A percentile compares a stretch with the other conserved stretches of the same genome.
phyloP scores from a whole-genome alignment of 2,797 vertebrate species.

The Zenarchopterus dispar region DNA sequence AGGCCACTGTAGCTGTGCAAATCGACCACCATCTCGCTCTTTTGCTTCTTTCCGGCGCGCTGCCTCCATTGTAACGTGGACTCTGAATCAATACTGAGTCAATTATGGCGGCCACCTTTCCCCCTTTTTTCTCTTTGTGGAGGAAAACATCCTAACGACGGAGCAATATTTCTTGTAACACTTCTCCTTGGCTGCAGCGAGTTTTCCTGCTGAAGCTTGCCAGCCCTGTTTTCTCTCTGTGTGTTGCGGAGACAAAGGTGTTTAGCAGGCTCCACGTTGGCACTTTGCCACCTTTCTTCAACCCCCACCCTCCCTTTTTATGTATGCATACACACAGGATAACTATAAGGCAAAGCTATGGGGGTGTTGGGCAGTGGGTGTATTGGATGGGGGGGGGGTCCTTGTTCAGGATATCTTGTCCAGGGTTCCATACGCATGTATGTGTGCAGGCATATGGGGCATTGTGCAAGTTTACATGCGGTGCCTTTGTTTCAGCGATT shows the following conservation, averaged over 20 bases:
- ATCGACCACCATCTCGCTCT: constrained; percentile 63
- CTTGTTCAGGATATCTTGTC: constrained; percentile 59
- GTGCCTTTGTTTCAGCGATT: constrained; percentile 69
- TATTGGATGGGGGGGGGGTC: constrained; percentile 21
- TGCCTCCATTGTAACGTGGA: constrained; percentile 62
- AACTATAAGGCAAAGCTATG: constrained; percentile 71
- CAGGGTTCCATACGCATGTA: constrained; percentile 41
- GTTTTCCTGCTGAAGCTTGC: constrained; percentile 63
- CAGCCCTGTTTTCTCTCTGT: constrained; percentile 59
- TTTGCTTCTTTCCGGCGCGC: constrained; percentile 49
- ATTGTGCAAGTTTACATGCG: constrained; percentile 48
- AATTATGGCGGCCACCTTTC: constrained; percentile 70
- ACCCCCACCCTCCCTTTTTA: constrained; percentile 17
- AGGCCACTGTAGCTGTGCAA: constrained; percentile 61
- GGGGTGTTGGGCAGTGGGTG: constrained; percentile 54
- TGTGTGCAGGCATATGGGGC: constrained; percentile 35
- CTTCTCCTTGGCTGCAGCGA: constrained; percentile 29
- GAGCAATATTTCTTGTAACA: constrained; percentile 43
- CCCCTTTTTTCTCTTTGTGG: constrained; percentile 30
- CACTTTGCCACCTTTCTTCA: constrained; percentile 78
- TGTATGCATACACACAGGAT: constrained; percentile 55
- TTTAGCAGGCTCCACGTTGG: constrained; percentile 76
- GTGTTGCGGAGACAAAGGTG: constrained; percentile 79
- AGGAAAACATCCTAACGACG: constrained; percentile 52
- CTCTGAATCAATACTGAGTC: constrained; percentile 74